Evolutionary conservation across 2,888 invertebrate species (phyloP).

Genomic region (Cheilosia vernalis): DNA sequence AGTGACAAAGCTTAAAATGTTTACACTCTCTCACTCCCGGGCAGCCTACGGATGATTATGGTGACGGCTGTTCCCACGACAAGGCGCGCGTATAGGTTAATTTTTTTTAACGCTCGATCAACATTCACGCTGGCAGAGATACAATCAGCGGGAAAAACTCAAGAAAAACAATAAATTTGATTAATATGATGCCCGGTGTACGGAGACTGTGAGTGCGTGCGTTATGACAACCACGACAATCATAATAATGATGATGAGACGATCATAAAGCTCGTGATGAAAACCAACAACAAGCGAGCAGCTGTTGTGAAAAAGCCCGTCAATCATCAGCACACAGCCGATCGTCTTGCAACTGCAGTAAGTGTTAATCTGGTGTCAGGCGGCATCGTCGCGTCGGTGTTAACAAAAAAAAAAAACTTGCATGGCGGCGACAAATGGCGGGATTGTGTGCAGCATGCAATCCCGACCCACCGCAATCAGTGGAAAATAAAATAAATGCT

Average conservation of each 20-base stretch:
- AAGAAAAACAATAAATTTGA: slow-evolving; percentile 67
- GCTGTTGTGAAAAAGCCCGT: slow-evolving; percentile 64
- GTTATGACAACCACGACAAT: slow-evolving; percentile 53
- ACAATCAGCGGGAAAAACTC: slow-evolving; percentile 47
- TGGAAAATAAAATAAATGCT: slow-evolving; percentile 34
- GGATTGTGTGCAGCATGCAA: slow-evolving; percentile 64
- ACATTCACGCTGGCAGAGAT: slow-evolving; percentile 28
- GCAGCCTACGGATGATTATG: slow-evolving; percentile 22
- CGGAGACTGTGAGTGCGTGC: slow-evolving; percentile 62
- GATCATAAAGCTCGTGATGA: slow-evolving; percentile 50
- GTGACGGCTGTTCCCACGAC: slow-evolving; percentile 51
- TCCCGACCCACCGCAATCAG: slow-evolving; percentile 50
- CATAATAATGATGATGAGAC: slow-evolving; percentile 43
- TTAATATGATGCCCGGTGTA: slow-evolving; percentile 55
- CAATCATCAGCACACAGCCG: slow-evolving; percentile 30
- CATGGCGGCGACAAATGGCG: slow-evolving; percentile 45
- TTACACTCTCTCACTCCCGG: slow-evolving; percentile 25
- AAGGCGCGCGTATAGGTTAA: slow-evolving; percentile 11
- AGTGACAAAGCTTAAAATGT: slow-evolving; percentile 64
- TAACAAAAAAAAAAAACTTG: slow-evolving; percentile 22
- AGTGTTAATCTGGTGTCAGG: slow-evolving; percentile 69
- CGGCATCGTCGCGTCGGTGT: slow-evolving; percentile 20
- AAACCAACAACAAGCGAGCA: slow-evolving; percentile 50
- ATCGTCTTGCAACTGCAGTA: slow-evolving; percentile 16
- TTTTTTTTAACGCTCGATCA: slow-evolving; percentile 23